phyloP scores from a whole-genome alignment of 2,797 vertebrate species.

The Muscicapa striata region DNA sequence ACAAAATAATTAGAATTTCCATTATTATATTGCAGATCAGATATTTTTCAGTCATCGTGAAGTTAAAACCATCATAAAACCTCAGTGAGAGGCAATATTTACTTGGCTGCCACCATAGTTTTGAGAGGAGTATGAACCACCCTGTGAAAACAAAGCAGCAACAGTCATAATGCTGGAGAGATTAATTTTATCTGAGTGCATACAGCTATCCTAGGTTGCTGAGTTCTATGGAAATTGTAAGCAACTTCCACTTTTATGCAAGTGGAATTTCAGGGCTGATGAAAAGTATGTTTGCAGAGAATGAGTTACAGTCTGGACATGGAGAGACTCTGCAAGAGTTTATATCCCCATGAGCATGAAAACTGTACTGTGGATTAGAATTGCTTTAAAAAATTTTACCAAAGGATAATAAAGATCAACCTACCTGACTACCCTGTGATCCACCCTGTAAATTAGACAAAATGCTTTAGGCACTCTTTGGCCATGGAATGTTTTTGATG shows the following conservation, averaged over 20 bases:
- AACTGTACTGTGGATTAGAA: neutral
- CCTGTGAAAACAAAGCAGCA: neutral
- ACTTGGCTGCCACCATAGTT: constrained; percentile 22
- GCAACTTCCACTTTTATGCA: neutral
- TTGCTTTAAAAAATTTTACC: neutral
- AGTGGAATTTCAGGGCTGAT: neutral
- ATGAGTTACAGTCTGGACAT: neutral
- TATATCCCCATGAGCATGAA: neutral
- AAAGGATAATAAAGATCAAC: neutral
- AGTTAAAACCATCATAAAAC: neutral
- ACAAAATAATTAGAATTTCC: neutral
- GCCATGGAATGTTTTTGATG: neutral
- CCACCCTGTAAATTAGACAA: constrained; percentile 14
- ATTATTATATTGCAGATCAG: neutral
- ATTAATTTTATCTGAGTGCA: neutral
- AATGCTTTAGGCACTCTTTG: neutral
- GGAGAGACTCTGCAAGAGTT: neutral
- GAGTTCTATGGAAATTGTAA: neutral
- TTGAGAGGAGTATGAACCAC: constrained; percentile 16
- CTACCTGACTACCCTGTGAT: constrained; percentile 19
- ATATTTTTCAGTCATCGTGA: neutral
- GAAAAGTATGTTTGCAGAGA: neutral
- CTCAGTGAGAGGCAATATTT: neutral
- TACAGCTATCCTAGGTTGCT: neutral
- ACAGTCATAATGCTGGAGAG: neutral